Evolutionary conservation across 2,888 invertebrate genomes (phyloP).

Genomic region (Cynaeus angustus): DNA sequence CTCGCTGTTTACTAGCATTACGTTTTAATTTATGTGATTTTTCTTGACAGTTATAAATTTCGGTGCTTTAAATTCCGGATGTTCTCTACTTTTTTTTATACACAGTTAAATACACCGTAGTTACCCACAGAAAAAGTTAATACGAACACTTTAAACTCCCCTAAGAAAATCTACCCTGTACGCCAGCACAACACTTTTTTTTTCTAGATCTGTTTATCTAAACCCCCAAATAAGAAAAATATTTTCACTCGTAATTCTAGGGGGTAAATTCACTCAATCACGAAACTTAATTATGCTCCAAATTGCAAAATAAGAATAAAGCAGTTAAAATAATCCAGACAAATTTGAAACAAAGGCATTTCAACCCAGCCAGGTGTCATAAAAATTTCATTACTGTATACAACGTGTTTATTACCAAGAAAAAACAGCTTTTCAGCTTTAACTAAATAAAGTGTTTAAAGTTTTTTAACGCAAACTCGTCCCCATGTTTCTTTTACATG

Average conservation of each 20-base stretch:
- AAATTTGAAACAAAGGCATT: conserved; percentile 2
- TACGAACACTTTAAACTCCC: neutral
- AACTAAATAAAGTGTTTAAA: conserved; percentile 3
- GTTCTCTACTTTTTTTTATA: conserved; percentile 19
- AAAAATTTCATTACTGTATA: conserved; percentile 2
- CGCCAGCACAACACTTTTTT: neutral
- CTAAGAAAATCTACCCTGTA: neutral
- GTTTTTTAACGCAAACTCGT: neutral
- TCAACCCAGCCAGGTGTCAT: conserved; percentile 1
- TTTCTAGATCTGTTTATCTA: neutral
- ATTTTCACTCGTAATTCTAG: neutral
- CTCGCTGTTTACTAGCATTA: conserved; percentile 43
- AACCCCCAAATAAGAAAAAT: neutral
- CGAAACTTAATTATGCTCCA: neutral
- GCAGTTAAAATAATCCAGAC: conserved; percentile 2
- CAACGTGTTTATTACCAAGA: neutral
- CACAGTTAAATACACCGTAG: conserved; percentile 5
- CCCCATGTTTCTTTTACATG: neutral
- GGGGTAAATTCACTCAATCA: conserved; percentile 2
- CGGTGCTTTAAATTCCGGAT: conserved; percentile 25
- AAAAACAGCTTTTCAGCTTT: conserved; percentile 5
- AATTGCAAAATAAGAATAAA: conserved; percentile 1
- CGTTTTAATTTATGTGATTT: conserved; percentile 50
- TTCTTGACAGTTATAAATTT: conserved; percentile 44
- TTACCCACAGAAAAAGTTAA: conserved; percentile 11